A percentile compares a stretch with the other conserved stretches of the same genome.
Evolutionary conservation across 2,888 invertebrate species (phyloP).

Genomic region (Brachynemurus nebulosus): DNA sequence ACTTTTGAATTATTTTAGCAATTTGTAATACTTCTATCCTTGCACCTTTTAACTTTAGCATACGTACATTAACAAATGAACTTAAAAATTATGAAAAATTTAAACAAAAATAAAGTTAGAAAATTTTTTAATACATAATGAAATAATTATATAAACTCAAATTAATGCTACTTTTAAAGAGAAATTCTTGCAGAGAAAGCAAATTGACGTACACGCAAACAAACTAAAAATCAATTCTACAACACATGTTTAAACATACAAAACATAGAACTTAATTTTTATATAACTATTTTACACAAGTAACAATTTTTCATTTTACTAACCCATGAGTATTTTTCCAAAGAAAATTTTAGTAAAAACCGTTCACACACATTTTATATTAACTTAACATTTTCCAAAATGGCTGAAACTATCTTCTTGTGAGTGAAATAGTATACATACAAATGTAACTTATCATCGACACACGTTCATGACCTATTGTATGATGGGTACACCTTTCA

Average conservation of each 20-base stretch:
- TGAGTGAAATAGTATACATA: background rate
- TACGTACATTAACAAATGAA: too few relatives aligned
- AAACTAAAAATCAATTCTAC: conserved; percentile 3
- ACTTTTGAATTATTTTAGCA: too few relatives aligned
- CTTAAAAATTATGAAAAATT: background rate
- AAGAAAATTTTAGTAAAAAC: conserved; percentile 29
- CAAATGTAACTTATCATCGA: background rate
- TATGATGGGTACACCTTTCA: background rate
- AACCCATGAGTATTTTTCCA: conserved; percentile 30
- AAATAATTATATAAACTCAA: too few relatives aligned
- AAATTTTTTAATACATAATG: too few relatives aligned
- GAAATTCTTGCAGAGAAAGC: conserved; percentile 11
- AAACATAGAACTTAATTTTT: background rate
- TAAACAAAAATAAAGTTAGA: background rate
- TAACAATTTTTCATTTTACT: conserved; percentile 21
- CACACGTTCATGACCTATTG: conserved; percentile 2
- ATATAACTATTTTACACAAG: conserved; percentile 1
- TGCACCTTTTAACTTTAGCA: too few relatives aligned
- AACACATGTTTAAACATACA: background rate
- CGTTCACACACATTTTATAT: conserved; percentile 28
- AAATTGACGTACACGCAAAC: conserved; percentile 11
- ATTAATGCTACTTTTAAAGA: background rate
- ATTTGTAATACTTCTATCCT: too few relatives aligned
- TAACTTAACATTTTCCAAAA: conserved; percentile 11
- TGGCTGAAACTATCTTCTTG: conserved; percentile 9